phyloP scores from a whole-genome alignment of 2,797 vertebrate species.

The Pteropus rufus region DNA sequence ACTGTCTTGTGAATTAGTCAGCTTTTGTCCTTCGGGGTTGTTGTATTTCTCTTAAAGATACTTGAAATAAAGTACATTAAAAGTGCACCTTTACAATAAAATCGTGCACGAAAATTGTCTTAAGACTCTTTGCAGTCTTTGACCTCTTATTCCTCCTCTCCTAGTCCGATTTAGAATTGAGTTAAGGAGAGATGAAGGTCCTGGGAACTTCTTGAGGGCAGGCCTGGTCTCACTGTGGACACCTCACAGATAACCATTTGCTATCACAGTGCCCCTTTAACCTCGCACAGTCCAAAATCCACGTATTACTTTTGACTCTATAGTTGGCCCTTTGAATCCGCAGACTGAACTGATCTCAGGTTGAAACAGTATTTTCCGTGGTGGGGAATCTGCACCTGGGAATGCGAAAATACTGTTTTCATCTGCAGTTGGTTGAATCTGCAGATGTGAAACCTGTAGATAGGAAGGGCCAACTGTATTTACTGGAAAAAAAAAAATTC shows the following conservation, averaged over 20 bases:
- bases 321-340: background rate
- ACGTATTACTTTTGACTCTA: background rate
- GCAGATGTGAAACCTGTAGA: background rate
- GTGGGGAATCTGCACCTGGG: background rate
- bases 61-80: slow-evolving; percentile 28
- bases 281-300: background rate
- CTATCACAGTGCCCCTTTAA: background rate
- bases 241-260: background rate
- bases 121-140: background rate
- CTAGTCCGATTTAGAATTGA: background rate
- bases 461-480: background rate
- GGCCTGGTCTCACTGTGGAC: background rate
- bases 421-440: background rate
- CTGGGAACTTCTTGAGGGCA: background rate
- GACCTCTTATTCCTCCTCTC: background rate
- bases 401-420: background rate
- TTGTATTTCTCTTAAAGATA: background rate
- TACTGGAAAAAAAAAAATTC: background rate
- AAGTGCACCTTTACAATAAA: background rate
- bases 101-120: background rate
- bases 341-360: background rate
- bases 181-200: background rate
- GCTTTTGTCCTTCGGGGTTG: background rate
- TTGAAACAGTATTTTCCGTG: background rate
- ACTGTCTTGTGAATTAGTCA: background rate